Conservation (phyloP, 2,113 vertebrate genomes). For the Brachyhypopomus occidentalis region DNA sequence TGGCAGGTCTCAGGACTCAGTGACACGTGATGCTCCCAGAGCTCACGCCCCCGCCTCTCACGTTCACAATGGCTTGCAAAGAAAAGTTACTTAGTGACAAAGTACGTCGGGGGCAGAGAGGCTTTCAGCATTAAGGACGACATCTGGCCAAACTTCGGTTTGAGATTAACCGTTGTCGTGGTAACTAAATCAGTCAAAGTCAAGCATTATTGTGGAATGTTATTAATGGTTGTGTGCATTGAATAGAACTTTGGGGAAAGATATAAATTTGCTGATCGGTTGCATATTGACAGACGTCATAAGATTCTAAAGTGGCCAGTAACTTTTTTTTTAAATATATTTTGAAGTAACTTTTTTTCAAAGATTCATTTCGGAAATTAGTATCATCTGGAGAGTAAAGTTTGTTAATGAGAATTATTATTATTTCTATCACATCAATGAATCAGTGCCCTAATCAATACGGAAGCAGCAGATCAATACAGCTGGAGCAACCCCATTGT, state of each 20-base stretch:
- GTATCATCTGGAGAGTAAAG: neutral
- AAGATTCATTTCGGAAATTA: neutral
- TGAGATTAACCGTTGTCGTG: conserved; percentile 11
- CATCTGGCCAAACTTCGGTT: neutral
- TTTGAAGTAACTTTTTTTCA: neutral
- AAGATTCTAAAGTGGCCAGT: neutral
- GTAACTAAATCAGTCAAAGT: conserved; percentile 1
- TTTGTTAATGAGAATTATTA: neutral
- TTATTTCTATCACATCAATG: conserved; percentile 1
- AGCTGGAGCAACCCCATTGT: neutral
- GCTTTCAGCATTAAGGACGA: conserved; percentile 34
- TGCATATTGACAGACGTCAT: neutral
- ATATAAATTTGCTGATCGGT: neutral
- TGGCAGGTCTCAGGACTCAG: neutral
- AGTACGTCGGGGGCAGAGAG: neutral
- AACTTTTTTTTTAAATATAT: too few species aligned
- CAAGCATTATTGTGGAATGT: neutral
- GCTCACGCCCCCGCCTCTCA: conserved; percentile 21
- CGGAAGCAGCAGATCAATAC: neutral
- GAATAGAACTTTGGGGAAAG: neutral
- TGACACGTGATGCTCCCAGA: neutral
- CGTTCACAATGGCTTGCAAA: conserved; percentile 40
- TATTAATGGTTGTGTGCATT: neutral
- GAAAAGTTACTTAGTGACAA: conserved; percentile 39
- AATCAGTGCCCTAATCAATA: neutral